Evolutionary conservation across 1,140 invertebrate genomes (phyloP).

Genomic region (Danaus plexippus): DNA sequence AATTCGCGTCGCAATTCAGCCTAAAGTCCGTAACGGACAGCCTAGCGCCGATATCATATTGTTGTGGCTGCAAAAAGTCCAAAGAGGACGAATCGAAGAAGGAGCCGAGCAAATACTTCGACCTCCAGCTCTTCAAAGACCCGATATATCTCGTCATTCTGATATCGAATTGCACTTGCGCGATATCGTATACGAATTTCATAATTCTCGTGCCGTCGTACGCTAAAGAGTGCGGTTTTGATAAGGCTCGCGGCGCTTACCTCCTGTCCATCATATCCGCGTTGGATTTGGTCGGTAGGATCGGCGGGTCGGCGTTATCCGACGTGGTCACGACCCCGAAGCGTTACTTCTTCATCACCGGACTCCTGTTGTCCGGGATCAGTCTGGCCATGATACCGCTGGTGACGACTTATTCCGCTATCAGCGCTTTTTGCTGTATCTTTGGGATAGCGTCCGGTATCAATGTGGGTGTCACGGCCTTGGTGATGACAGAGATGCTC

Average conservation of each 20-base stretch:
- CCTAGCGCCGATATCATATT: conserved; percentile 61
- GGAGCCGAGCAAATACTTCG: conserved; percentile 79
- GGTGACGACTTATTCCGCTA: conserved; percentile 70
- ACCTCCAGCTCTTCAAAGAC: conserved; percentile 81
- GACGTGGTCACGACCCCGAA: conserved; percentile 82
- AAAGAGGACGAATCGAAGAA: conserved; percentile 62
- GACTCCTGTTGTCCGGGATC: conserved; percentile 82
- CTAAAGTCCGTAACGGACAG: conserved; percentile 77
- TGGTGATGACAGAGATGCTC: conserved; percentile 89
- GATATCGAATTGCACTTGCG: conserved; percentile 87
- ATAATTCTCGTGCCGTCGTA: conserved; percentile 85
- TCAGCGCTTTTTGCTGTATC: conserved; percentile 79
- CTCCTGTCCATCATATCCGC: conserved; percentile 84
- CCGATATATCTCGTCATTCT: conserved; percentile 86
- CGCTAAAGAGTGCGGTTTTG: conserved; percentile 77
- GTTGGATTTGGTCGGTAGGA: conserved; percentile 83
- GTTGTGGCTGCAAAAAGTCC: conserved; percentile 54
- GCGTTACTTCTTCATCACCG: conserved; percentile 85
- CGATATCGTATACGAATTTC: conserved; percentile 89
- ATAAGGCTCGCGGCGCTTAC: conserved; percentile 78
- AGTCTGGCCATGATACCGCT: conserved; percentile 80
- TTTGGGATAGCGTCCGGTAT: conserved; percentile 88
- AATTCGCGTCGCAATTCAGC: conserved; percentile 83
- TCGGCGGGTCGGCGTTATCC: conserved; percentile 86
- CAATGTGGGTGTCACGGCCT: conserved; percentile 88